Percentiles rank a stretch among this genome's conserved stretches.
Evolutionary conservation across 2,888 invertebrate genomes (phyloP).

Genomic region (Phasia obesa): DNA sequence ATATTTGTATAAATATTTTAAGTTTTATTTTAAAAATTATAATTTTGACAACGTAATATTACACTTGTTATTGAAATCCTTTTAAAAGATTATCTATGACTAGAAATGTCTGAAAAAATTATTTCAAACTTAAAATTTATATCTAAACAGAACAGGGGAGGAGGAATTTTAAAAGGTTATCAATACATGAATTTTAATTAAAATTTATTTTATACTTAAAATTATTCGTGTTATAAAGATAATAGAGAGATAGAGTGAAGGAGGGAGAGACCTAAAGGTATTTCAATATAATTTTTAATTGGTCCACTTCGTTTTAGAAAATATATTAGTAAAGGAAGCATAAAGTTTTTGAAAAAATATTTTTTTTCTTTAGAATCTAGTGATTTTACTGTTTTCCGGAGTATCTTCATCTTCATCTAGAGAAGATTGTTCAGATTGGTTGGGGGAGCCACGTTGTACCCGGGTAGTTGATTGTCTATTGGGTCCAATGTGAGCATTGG

Average conservation of each 20-base stretch:
- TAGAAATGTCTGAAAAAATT: conserved; percentile 57
- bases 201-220: not conserved
- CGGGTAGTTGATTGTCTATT: conserved; percentile 75
- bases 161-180: not conserved
- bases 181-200: no score
- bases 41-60: conserved; percentile 37
- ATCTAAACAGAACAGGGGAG: not conserved
- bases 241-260: not conserved
- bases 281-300: not conserved
- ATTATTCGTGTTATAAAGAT: not conserved
- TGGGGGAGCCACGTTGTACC: conserved; percentile 76
- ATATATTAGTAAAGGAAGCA: conserved; percentile 32
- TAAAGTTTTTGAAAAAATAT: not conserved
- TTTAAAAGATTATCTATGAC: conserved; percentile 52
- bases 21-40: conserved; percentile 52
- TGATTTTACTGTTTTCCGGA: conserved; percentile 81
- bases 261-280: not conserved
- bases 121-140: conserved; percentile 4
- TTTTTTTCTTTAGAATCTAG: conserved; percentile 77
- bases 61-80: conserved; percentile 43
- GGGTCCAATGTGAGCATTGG: conserved; percentile 80
- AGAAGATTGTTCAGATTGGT: conserved; percentile 79
- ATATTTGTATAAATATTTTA: conserved; percentile 14
- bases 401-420: conserved; percentile 74
- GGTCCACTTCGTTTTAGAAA: conserved; percentile 13